These are phyloP conservation scores for Ceraclea dissimilis DNA, from an alignment of 2,888 invertebrate genomes.

Conservation along the genomic window DNA sequence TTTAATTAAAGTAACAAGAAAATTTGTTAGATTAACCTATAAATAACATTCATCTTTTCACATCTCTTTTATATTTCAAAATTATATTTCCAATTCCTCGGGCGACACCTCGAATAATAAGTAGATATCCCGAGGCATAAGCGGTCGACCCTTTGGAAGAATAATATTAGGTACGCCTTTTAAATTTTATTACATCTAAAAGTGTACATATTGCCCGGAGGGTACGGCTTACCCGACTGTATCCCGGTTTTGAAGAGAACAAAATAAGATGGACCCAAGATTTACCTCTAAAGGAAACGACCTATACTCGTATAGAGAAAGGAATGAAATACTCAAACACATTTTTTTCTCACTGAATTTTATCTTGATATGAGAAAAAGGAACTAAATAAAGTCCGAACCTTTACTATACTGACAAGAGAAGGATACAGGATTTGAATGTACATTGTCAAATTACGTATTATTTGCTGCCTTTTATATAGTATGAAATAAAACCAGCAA, in stretches of 20 bases:
- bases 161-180: constrained; percentile 24
- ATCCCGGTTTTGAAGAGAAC: background rate
- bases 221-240: constrained; percentile 10
- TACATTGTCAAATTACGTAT: no score
- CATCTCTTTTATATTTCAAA: background rate
- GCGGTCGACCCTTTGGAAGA: constrained; percentile 14
- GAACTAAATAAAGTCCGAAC: no score
- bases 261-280: background rate
- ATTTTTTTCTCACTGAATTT: no score
- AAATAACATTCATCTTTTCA: background rate
- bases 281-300: background rate
- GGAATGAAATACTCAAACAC: background rate
- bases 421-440: no score
- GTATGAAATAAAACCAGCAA: no score
- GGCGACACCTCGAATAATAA: background rate
- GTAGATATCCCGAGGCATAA: background rate
- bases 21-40: no score
- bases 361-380: no score
- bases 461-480: no score
- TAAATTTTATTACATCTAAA: constrained; percentile 22
- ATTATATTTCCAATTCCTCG: background rate
- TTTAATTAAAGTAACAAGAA: no score
- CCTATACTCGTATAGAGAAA: background rate
- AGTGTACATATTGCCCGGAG: constrained; percentile 16
- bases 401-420: no score